A percentile compares a stretch with the other conserved stretches of the same genome.
These are phyloP conservation scores for Scaptomyza cyrtandrae DNA, from an alignment of 2,888 invertebrate genomes.

Conservation along the genomic window DNA sequence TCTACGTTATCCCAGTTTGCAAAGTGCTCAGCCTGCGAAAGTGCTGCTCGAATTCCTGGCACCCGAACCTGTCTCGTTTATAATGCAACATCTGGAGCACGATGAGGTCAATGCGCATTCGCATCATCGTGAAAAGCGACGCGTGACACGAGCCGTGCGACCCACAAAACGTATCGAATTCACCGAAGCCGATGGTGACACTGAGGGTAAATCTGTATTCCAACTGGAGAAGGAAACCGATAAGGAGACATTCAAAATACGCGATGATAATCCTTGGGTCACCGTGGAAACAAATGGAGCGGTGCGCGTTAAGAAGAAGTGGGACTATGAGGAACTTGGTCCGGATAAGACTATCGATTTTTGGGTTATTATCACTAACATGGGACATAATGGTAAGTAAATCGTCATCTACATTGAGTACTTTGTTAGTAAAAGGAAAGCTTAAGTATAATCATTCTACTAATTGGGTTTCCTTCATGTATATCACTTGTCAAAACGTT, in stretches of 20 bases:
- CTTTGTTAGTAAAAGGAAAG: too few species aligned
- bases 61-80: constrained; percentile 86
- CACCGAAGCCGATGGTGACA: constrained; percentile 95
- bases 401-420: too few species aligned
- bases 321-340: constrained; percentile 97
- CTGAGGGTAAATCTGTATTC: constrained; percentile 94
- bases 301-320: constrained; percentile 97
- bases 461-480: too few species aligned
- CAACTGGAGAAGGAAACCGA: constrained; percentile 96
- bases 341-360: constrained; percentile 98
- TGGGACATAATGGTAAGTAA: constrained; percentile 93
- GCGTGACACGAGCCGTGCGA: constrained; percentile 95
- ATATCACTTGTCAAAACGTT: not conserved
- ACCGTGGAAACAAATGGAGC: constrained; percentile 96
- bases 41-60: constrained; percentile 90
- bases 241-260: constrained; percentile 95
- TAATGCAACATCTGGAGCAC: constrained; percentile 86
- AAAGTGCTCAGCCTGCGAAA: constrained; percentile 89
- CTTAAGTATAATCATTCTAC: too few species aligned
- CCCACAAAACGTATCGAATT: constrained; percentile 97
- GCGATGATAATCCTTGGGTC: constrained; percentile 97
- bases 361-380: constrained; percentile 97
- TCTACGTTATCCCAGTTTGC: constrained; percentile 89
- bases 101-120: constrained; percentile 85
- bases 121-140: constrained; percentile 89